A percentile compares a stretch with the other conserved stretches of the same genome.
These are phyloP conservation scores for Gila robusta DNA, from an alignment of 2,797 vertebrate species.

Conservation along the genomic window DNA sequence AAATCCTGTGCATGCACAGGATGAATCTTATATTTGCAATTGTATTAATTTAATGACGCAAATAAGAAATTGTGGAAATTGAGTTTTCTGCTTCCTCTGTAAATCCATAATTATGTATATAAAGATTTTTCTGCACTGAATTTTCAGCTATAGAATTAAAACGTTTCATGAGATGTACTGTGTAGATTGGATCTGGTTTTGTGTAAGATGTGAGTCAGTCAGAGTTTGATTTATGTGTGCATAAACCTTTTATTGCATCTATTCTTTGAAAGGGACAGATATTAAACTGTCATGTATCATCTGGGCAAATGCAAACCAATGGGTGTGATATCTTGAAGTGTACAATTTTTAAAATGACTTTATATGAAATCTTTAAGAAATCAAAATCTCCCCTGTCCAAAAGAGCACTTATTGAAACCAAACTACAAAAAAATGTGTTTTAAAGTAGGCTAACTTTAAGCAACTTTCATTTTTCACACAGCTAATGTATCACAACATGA, in stretches of 20 bases:
- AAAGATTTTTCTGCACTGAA: background rate
- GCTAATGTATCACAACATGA: background rate
- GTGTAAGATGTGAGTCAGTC: background rate
- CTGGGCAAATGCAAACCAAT: conserved; percentile 18
- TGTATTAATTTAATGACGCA: background rate
- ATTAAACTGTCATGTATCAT: conserved; percentile 47
- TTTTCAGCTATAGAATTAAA: background rate
- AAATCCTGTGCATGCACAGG: conserved; percentile 14
- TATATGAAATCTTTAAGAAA: background rate
- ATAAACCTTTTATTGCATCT: conserved; percentile 30
- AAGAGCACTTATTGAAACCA: background rate
- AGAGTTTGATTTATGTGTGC: conserved; percentile 41
- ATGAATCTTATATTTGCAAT: conserved; percentile 20
- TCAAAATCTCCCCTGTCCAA: background rate
- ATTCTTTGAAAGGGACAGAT: conserved; percentile 30
- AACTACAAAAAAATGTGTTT: background rate
- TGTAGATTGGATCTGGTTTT: background rate
- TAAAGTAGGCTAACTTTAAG: background rate
- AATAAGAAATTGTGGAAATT: background rate
- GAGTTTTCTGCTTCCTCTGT: background rate
- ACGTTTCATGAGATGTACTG: background rate
- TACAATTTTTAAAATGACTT: background rate
- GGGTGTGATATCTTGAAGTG: background rate
- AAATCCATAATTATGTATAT: background rate
- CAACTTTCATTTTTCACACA: background rate